Conservation (phyloP, 2,113 vertebrate genomes). For the Egretta garzetta region DNA sequence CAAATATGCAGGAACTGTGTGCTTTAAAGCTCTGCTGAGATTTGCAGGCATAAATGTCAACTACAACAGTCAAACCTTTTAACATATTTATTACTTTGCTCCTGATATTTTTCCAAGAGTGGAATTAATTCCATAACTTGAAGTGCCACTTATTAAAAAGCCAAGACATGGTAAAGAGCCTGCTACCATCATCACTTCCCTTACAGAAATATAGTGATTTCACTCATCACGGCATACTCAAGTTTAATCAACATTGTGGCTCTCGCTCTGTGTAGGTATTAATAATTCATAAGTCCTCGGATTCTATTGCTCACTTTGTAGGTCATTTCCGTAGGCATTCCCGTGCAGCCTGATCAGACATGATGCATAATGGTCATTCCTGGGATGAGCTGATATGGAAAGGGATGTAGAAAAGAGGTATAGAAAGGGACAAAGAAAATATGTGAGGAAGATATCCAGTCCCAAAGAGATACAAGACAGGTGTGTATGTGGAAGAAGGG, state of each 20-base stretch:
- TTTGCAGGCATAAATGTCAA: constrained; percentile 42
- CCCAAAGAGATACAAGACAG: not conserved
- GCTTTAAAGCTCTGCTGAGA: constrained; percentile 1
- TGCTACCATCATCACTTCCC: constrained; percentile 24
- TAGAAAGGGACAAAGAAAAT: not conserved
- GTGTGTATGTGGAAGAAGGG: not conserved
- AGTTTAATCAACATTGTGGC: constrained; percentile 40
- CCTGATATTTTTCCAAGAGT: constrained; percentile 33
- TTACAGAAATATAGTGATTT: constrained; percentile 45
- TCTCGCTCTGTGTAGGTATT: constrained; percentile 9
- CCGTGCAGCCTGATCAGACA: not conserved
- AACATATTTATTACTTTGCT: constrained; percentile 43
- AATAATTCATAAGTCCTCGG: constrained; percentile 25
- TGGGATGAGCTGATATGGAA: not conserved
- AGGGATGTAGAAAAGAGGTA: not conserved
- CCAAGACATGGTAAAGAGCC: constrained; percentile 33
- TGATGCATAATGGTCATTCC: not conserved
- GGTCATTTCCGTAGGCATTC: not conserved
- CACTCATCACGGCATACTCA: constrained; percentile 36
- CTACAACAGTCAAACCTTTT: constrained; percentile 38
- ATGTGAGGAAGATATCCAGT: not conserved
- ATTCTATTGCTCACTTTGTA: constrained; percentile 19
- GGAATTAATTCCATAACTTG: constrained; percentile 59
- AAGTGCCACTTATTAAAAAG: constrained; percentile 61
- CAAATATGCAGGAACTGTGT: not conserved